Conservation (phyloP, 2,797 vertebrate genomes). For the Rhyacichthys aspro region DNA sequence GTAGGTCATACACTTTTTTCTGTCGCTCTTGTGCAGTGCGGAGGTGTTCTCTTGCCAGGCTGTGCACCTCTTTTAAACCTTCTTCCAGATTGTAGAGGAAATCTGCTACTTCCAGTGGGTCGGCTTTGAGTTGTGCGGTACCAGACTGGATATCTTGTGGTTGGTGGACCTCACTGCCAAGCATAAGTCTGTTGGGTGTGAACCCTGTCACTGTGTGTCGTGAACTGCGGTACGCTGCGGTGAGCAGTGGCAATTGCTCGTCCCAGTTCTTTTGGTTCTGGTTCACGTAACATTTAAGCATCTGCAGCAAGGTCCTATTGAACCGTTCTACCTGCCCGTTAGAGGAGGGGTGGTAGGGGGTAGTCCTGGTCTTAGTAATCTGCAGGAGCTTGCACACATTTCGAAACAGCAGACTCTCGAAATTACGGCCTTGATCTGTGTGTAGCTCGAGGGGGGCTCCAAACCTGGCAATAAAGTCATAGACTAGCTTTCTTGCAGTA, state of each 20-base stretch:
- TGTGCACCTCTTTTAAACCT: no score
- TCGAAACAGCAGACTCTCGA: conserved; percentile 21
- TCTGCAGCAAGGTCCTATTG: conserved; percentile 22
- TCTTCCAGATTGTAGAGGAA: no score
- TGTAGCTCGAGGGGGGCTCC: no score
- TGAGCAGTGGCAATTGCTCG: no score
- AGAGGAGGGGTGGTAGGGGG: no score
- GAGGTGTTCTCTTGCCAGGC: no score
- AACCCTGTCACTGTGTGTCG: conserved; percentile 14
- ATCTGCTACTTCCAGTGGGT: background rate
- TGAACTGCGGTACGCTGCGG: conserved; percentile 19
- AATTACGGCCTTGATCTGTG: no score
- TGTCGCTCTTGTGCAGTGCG: no score
- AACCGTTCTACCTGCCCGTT: conserved; percentile 30
- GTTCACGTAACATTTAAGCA: conserved; percentile 13
- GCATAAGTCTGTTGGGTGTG: conserved; percentile 29
- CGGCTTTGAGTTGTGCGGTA: conserved; percentile 3
- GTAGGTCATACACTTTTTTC: no score
- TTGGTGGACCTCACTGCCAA: conserved; percentile 22
- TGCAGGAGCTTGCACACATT: conserved; percentile 16
- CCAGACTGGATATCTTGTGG: conserved; percentile 18
- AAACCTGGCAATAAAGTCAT: no score
- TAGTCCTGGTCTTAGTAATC: conserved; percentile 27
- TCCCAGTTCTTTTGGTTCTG: no score
- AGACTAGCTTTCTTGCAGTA: no score